Conservation (phyloP, 2,797 vertebrate genomes). For the Carcharodon carcharias region DNA sequence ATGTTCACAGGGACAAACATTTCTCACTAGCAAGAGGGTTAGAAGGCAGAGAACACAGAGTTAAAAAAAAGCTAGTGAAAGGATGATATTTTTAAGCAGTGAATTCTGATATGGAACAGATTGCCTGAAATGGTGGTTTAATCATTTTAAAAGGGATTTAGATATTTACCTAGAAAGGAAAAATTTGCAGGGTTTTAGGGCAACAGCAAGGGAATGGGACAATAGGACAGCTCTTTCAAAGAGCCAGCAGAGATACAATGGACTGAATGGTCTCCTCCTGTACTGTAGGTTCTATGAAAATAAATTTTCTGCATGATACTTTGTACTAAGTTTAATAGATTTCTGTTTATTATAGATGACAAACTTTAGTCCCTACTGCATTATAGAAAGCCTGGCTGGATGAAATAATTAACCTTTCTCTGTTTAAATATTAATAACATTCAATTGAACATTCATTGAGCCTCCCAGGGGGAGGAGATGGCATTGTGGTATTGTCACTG, state of each 20-base stretch:
- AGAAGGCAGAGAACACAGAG: too few relatives aligned
- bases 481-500: too few relatives aligned
- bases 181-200: neutral
- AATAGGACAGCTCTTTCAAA: neutral
- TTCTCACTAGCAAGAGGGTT: too few relatives aligned
- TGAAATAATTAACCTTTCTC: neutral
- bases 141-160: neutral
- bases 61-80: too few relatives aligned
- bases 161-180: neutral
- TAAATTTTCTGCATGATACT: neutral
- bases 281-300: neutral
- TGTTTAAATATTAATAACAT: conserved; percentile 4
- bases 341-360: neutral
- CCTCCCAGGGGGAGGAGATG: too few relatives aligned
- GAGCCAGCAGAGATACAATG: neutral
- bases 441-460: neutral
- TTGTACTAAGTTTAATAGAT: neutral
- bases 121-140: too few relatives aligned
- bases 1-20: too few relatives aligned
- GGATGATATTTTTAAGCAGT: too few relatives aligned
- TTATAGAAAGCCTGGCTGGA: neutral
- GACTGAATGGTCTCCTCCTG: neutral
- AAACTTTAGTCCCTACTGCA: neutral
- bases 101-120: too few relatives aligned
- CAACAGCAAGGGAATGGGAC: neutral